Evolutionary conservation across 2,888 invertebrate species (phyloP).

Genomic region (Lasioglossum vierecki): DNA sequence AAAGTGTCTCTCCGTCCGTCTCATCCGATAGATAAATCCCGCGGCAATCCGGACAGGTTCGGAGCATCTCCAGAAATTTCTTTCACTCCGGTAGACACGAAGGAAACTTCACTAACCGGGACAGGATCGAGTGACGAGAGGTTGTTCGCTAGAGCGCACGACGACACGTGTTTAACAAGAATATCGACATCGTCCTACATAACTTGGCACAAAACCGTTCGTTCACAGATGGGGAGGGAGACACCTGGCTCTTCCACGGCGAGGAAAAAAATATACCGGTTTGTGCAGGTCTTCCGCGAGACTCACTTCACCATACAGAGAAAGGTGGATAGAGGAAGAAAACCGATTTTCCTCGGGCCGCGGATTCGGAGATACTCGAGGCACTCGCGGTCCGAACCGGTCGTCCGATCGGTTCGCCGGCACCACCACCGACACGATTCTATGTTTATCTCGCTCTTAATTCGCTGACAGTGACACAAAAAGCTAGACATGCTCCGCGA

Average conservation of each 20-base stretch:
- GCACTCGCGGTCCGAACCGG: not conserved
- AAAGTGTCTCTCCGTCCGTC: not conserved
- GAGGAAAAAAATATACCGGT: not conserved
- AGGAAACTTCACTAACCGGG: slow-evolving; percentile 4
- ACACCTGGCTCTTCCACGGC: not conserved
- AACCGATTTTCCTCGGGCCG: not conserved
- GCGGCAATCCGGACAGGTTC: not conserved
- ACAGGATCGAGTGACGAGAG: not conserved
- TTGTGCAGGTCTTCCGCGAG: not conserved
- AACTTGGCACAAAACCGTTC: not conserved
- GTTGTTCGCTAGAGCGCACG: slow-evolving; percentile 8
- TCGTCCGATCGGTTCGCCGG: slow-evolving; percentile 22
- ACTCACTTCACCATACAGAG: not conserved
- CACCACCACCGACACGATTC: slow-evolving; percentile 25
- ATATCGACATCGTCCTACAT: slow-evolving; percentile 4
- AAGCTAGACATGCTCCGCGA: slow-evolving; percentile 10
- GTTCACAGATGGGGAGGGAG: not conserved
- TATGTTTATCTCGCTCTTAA: slow-evolving; percentile 56
- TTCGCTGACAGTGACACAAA: slow-evolving; percentile 50
- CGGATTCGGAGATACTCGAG: not conserved
- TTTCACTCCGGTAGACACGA: not conserved
- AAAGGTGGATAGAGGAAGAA: not conserved
- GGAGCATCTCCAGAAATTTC: not conserved
- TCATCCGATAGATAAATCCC: not conserved
- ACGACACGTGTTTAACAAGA: slow-evolving; percentile 3